These are phyloP conservation scores for Drosophila sordidula DNA, from an alignment of 2,888 invertebrate species.

Conservation along the genomic window DNA sequence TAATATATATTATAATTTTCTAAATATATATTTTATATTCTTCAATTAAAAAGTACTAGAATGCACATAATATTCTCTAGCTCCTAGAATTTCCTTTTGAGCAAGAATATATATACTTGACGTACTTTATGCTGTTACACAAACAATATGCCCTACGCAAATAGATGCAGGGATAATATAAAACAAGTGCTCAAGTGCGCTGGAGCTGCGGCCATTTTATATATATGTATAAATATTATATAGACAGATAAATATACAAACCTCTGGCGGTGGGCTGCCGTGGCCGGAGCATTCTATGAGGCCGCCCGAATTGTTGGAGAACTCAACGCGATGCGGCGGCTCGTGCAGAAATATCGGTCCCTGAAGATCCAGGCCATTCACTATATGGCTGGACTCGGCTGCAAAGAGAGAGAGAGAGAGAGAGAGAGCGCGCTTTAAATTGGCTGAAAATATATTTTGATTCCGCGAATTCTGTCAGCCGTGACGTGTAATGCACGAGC, in stretches of 20 bases:
- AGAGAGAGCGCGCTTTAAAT: neutral
- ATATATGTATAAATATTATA: neutral
- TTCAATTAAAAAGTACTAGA: too few relatives aligned
- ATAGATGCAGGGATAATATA: neutral
- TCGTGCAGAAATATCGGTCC: conserved; percentile 89
- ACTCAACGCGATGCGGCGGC: conserved; percentile 91
- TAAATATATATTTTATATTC: too few relatives aligned
- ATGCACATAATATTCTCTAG: too few relatives aligned
- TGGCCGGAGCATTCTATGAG: conserved; percentile 89
- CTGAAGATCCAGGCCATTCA: conserved; percentile 88
- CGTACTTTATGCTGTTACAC: too few relatives aligned
- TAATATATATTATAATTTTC: too few relatives aligned
- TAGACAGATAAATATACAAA: conserved; percentile 69
- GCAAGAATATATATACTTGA: too few relatives aligned
- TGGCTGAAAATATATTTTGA: conserved; percentile 41
- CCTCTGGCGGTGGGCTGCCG: conserved; percentile 89
- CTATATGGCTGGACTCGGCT: conserved; percentile 71
- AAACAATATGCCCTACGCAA: neutral
- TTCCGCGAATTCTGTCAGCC: conserved; percentile 30
- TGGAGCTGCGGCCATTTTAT: conserved; percentile 13
- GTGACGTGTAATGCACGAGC: conserved; percentile 34
- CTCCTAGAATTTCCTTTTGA: too few relatives aligned
- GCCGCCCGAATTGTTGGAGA: conserved; percentile 91
- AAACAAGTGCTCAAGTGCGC: neutral
- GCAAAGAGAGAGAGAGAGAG: conserved; percentile 17